Conservation (phyloP, 2,888 invertebrate genomes). For the Kryphioiulus occultus region DNA sequence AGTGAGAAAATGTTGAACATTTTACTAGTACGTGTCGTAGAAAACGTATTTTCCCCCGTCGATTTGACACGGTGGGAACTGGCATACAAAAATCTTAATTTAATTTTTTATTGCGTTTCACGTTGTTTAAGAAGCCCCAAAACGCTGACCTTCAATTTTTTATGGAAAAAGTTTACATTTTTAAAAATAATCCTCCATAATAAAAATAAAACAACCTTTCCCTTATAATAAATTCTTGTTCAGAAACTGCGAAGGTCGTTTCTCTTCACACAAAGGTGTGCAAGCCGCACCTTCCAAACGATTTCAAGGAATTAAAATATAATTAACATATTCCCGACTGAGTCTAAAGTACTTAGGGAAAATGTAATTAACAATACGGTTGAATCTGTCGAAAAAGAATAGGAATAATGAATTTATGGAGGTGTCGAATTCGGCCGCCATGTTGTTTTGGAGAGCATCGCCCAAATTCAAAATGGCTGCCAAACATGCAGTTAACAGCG, state of each 20-base stretch:
- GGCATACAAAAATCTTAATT: slow-evolving; percentile 27
- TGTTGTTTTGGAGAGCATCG: neutral
- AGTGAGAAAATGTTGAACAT: slow-evolving; percentile 17
- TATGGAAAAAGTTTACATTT: slow-evolving; percentile 18
- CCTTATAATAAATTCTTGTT: slow-evolving; percentile 7
- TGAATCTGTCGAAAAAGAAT: neutral
- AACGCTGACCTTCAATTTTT: slow-evolving; percentile 27
- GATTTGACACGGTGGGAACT: slow-evolving; percentile 32
- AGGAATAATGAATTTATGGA: neutral
- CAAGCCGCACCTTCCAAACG: slow-evolving; percentile 4
- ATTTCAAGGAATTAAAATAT: slow-evolving; percentile 12
- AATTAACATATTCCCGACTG: slow-evolving; percentile 1
- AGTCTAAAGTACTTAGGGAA: neutral
- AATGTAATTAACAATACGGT: neutral
- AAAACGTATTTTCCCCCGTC: slow-evolving; percentile 32
- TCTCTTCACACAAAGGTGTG: slow-evolving; percentile 29
- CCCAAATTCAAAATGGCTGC: neutral
- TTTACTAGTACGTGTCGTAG: neutral
- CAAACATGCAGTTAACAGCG: neutral
- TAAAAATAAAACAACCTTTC: slow-evolving; percentile 28
- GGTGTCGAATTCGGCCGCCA: neutral
- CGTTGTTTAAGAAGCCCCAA: slow-evolving; percentile 29
- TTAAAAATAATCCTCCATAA: slow-evolving; percentile 35
- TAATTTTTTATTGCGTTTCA: slow-evolving; percentile 14
- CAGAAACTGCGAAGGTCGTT: slow-evolving; percentile 24